Base-by-base conservation (phyloP, 1,140 invertebrate species). In the Drosophila elegans region DNA sequence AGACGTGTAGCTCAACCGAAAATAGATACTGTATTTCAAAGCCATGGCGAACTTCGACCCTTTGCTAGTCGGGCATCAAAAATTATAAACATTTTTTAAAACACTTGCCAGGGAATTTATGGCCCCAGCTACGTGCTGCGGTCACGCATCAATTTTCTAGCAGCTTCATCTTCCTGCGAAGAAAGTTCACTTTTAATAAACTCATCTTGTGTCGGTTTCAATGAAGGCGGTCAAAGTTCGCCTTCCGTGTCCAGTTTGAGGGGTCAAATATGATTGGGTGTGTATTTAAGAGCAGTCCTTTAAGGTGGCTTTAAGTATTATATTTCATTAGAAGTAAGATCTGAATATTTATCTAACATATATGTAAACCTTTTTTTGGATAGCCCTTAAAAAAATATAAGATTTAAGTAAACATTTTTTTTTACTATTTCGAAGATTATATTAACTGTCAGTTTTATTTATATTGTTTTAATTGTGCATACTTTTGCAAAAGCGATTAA, bases 51-150 rank as follows among this genome's bases (percentile, higher is more conserved):
- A 62, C 34, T 67, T 54, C 42, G 56, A 61, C 67, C 61, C 64
- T 64, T 39, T 38, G 44, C 44, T 34, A 54, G 51, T 63, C 13
- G 53, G 41, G 59, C 59, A 76, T 51, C 73, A 76, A 80, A 79
- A 84, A 89, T 89, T 89, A 89, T 89, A 89, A 84, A 80, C 84
- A 89, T 89, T 89, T 89, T 88, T 89, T 72, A 57, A 71, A 89
- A 89, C 84, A 89, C 80, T 89, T 84, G 74, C 64, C 76, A 54
- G 72, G 76, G 74, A 89, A 89, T 89, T 84, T 84, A 89, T 89
- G 68, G 73, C 69, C 77, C 57, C 69, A 62, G 62, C 11, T 89
- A 89, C 84, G 84, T 89, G 84, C 80, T 78, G 80, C 52, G 84
- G 84, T 89, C 84, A 89, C 84, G 68, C 73, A 80, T 84, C 84